Percentiles rank a stretch among this genome's conserved stretches.
Conservation (phyloP, 1,140 invertebrate species). For the Drosophila oshimai region DNA sequence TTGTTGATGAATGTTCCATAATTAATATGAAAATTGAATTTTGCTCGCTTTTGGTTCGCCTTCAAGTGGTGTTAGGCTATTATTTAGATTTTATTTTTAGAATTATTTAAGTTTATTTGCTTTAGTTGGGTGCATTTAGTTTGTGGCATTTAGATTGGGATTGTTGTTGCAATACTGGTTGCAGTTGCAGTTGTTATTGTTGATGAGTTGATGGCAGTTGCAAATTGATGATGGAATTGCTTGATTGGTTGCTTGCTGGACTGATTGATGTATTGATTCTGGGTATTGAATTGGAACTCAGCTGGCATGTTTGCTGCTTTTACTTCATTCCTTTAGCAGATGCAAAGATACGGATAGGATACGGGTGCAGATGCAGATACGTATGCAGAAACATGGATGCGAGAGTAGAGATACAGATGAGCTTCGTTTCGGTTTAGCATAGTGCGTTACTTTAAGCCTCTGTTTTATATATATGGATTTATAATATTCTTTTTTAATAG, state of each 20-base stretch:
- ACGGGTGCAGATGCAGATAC: constrained; percentile 39
- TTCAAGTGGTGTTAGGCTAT: constrained; percentile 3
- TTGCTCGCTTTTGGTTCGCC: constrained; percentile 4
- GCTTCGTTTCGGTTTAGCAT: constrained; percentile 51
- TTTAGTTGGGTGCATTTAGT: constrained; percentile 61
- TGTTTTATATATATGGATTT: constrained; percentile 15
- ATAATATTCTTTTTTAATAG: constrained; percentile 51
- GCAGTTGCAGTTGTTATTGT: constrained; percentile 39
- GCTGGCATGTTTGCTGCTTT: constrained; percentile 53
- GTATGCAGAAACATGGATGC: constrained; percentile 43
- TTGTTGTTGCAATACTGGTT: constrained; percentile 5
- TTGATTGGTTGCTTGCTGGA: constrained; percentile 60
- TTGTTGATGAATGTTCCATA: constrained; percentile 79
- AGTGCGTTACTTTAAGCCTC: constrained; percentile 24
- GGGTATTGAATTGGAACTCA: constrained; percentile 37
- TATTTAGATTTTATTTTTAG: constrained; percentile 22
- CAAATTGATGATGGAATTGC: constrained; percentile 67
- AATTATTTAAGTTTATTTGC: constrained; percentile 38
- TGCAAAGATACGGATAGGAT: constrained; percentile 25
- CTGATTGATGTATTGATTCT: constrained; percentile 65
- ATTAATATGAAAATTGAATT: constrained; percentile 64
- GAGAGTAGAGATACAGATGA: constrained; percentile 33
- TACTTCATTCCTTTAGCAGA: constrained; percentile 6
- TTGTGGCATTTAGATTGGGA: constrained; percentile 20
- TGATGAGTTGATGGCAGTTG: constrained; percentile 66